phyloP scores from a whole-genome alignment of 92 coral and sea anemone species.

The Scolanthus callimorphus region DNA sequence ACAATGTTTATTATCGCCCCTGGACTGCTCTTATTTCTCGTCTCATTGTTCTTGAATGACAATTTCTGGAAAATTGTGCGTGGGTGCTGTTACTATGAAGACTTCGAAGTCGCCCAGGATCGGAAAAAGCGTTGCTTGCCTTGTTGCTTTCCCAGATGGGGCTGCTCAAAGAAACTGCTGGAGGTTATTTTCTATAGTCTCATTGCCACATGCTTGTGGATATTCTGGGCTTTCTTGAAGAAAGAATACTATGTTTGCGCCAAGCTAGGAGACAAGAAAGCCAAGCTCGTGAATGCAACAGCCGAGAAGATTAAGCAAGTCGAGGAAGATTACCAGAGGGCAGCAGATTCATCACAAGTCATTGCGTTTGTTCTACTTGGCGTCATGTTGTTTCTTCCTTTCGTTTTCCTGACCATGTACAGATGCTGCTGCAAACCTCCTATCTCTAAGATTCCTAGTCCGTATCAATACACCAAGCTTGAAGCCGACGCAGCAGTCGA shows the following conservation, averaged over 20 bases:
- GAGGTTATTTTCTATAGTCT: constrained; percentile 49
- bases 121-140: constrained; percentile 35
- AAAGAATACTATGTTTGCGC: constrained; percentile 69
- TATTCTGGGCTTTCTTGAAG: no score
- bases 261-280: constrained; percentile 41
- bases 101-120: constrained; percentile 25
- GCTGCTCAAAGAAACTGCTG: constrained; percentile 46
- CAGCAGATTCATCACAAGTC: constrained; percentile 51
- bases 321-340: constrained; percentile 49
- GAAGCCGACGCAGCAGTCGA: constrained; percentile 79
- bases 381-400: constrained; percentile 30
- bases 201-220: constrained; percentile 53
- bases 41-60: constrained; percentile 58
- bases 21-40: constrained; percentile 44
- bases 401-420: constrained; percentile 32
- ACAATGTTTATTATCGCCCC: constrained; percentile 67
- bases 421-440: constrained; percentile 68
- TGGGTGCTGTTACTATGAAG: constrained; percentile 74
- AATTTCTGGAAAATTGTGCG: constrained; percentile 71
- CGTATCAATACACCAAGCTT: no score
- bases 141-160: constrained; percentile 71
- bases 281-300: constrained; percentile 37
- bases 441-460: constrained; percentile 59
- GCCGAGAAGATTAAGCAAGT: constrained; percentile 25
- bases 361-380: constrained; percentile 56